Evolutionary conservation across 1,140 invertebrate genomes (phyloP).

Genomic region (Helicoverpa zea): DNA sequence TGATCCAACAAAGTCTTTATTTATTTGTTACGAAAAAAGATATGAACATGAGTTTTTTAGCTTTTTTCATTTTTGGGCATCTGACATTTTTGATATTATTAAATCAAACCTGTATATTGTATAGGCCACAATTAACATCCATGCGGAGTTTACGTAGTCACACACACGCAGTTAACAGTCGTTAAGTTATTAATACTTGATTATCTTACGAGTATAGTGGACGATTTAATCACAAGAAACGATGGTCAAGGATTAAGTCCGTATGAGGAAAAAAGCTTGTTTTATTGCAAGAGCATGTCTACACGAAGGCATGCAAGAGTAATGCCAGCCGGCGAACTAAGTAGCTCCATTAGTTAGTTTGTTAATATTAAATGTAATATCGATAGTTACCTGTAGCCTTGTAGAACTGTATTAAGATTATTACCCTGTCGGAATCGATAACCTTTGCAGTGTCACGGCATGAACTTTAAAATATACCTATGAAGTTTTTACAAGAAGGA

Average conservation of each 20-base stretch:
- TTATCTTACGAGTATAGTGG: conserved; percentile 13
- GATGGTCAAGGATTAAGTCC: conserved; percentile 44
- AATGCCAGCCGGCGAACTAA: conserved; percentile 9
- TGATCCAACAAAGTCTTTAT: background rate
- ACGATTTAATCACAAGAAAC: conserved; percentile 41
- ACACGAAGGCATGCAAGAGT: conserved; percentile 36
- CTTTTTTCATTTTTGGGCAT: too few relatives aligned
- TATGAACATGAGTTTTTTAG: too few relatives aligned
- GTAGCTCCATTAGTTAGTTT: conserved; percentile 18
- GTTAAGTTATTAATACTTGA: conserved; percentile 7
- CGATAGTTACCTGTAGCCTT: background rate
- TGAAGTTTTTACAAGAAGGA: background rate
- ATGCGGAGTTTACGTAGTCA: too few relatives aligned
- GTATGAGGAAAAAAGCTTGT: conserved; percentile 47
- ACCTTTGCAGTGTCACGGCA: conserved; percentile 26
- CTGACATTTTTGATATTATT: too few relatives aligned
- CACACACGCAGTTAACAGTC: background rate
- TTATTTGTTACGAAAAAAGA: too few relatives aligned
- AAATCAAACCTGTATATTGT: too few relatives aligned
- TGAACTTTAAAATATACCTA: conserved; percentile 10
- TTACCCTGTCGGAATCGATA: conserved; percentile 6
- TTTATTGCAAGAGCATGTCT: conserved; percentile 39
- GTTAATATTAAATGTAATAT: conserved; percentile 18
- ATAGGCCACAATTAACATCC: too few relatives aligned
- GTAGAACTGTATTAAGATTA: background rate